Conservation (phyloP, 2,888 invertebrate species). For the Cetonia aurata region DNA sequence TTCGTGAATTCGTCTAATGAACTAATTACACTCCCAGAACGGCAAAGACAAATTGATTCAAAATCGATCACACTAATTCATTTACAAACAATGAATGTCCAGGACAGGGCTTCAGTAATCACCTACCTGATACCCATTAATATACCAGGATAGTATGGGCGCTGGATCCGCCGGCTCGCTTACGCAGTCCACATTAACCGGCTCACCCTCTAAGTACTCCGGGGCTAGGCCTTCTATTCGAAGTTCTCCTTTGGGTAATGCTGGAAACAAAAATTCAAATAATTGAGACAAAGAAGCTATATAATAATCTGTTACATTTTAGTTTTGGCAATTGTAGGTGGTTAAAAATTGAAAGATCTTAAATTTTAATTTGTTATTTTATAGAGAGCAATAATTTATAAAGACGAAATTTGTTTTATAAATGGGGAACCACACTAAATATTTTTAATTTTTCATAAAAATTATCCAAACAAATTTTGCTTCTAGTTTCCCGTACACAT, state of each 20-base stretch:
- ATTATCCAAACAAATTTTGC: too few species aligned
- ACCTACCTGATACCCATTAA: constrained; percentile 62
- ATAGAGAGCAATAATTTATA: too few species aligned
- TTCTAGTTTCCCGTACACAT: too few species aligned
- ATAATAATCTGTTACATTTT: too few species aligned
- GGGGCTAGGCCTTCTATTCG: constrained; percentile 60
- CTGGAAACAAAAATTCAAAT: constrained; percentile 59
- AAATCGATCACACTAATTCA: constrained; percentile 29
- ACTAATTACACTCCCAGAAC: constrained; percentile 1
- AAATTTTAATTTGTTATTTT: too few species aligned
- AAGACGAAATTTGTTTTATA: too few species aligned
- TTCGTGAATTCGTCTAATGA: constrained; percentile 9
- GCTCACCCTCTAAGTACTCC: constrained; percentile 61
- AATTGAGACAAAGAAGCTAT: background rate
- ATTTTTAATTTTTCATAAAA: too few species aligned
- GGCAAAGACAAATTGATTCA: constrained; percentile 3
- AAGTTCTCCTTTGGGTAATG: constrained; percentile 60
- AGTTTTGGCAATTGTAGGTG: background rate
- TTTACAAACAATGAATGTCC: constrained; percentile 24
- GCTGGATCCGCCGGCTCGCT: constrained; percentile 64
- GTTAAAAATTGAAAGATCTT: background rate
- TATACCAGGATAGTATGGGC: constrained; percentile 62
- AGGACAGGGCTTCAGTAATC: constrained; percentile 31
- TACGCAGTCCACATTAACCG: constrained; percentile 60
- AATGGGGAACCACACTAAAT: too few species aligned